Base-by-base conservation (phyloP, 2,113 vertebrate genomes). In the Lota lota region DNA sequence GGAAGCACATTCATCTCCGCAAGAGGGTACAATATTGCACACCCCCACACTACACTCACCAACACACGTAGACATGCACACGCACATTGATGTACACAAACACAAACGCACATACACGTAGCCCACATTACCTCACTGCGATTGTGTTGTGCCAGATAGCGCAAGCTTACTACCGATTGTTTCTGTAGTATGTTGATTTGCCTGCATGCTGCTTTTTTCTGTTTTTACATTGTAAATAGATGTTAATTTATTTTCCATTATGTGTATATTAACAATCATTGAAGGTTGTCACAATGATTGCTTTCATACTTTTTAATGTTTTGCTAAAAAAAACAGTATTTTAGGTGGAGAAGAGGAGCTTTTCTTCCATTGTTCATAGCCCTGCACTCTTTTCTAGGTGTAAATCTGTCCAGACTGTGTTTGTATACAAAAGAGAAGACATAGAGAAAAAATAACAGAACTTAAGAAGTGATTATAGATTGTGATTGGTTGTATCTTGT, bases 401-500 rank as follows among this genome's bases (percentile, higher is more conserved):
- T 87, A 87, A 88, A 90, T 81, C 70, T 86, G 87, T 85, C 90
- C 69, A 40, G 81, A 76, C 64, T 73, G 83, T 90, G 83, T 85
- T 56, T 91, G 85, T 83, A 90, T 83, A 89, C 90, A 81, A 67
- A 54, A 66, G 50, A 85, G 19, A 18, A 56, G 10, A 5, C 54
- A 47, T n/a, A 61, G 17, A 20, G 72, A 70, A 69, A 73, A 68
- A 64, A 85, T 11, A 47, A 47, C 12, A 47, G 40, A 47, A 47
- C 40, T 80, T 85, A 83, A 91, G 77, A 85, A 90, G 88, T 94
- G 91, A 94, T 89, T 91, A 89, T 94, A 91, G 88, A 94, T 90
- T 91, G 92, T 95, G 91, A 90, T 91, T 93, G 87, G 90, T 93
- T 79, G 94, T 93, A 91, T 94, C 87, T 93, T 89, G 90, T 89